Conservation (phyloP, 2,113 vertebrate genomes). For the Falco punctatus region DNA sequence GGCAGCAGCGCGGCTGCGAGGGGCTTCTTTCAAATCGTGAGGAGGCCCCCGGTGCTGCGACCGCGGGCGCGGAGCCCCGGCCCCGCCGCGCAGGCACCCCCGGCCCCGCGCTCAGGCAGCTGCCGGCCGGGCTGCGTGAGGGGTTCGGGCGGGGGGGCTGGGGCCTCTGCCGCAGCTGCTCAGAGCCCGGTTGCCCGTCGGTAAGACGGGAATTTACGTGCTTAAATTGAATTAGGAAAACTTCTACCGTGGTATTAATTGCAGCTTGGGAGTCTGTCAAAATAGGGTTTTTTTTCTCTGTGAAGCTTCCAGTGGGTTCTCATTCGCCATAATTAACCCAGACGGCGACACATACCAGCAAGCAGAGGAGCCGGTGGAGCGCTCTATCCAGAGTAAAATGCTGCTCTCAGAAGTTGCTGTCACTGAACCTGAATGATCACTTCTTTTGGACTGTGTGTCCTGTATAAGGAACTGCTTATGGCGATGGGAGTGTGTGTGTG, state of each 20-base stretch:
- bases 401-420: not conserved
- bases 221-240: fast-evolving
- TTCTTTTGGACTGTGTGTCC: not conserved
- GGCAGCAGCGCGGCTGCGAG: too few relatives aligned
- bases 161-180: not conserved
- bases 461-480: not conserved
- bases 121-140: not conserved
- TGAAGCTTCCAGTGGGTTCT: not conserved
- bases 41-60: too few relatives aligned
- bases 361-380: not conserved
- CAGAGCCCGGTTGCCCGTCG: fast-evolving
- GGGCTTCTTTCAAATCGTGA: too few relatives aligned
- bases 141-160: not conserved
- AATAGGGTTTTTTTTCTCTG: not conserved
- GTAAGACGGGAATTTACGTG: not conserved
- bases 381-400: not conserved
- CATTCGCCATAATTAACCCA: fast-evolving
- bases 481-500: too few relatives aligned
- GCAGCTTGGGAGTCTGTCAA: not conserved
- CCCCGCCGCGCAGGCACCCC: too few relatives aligned
- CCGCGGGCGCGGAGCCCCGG: too few relatives aligned
- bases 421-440: not conserved
- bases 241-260: not conserved
- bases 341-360: not conserved
- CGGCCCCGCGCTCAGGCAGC: too few relatives aligned